A percentile compares a stretch with the other conserved stretches of the same genome.
Evolutionary conservation across 2,797 vertebrate species (phyloP).

Genomic region (Melanogrammus aeglefinus): DNA sequence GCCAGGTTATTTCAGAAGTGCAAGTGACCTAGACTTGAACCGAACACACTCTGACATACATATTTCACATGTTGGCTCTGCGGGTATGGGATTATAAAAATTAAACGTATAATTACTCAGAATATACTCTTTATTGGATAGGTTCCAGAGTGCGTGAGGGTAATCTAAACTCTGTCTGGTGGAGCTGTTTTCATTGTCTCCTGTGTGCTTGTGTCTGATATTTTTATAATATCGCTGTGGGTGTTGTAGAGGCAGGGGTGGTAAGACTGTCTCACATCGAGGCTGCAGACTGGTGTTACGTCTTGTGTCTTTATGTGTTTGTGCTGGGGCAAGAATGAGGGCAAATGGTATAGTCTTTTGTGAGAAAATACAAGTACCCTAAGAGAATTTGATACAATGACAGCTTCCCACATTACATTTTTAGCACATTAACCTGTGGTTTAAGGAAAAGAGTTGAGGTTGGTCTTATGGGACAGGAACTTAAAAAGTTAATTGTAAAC

Average conservation of each 20-base stretch:
- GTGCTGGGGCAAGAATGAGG: neutral
- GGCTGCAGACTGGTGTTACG: slow-evolving; percentile 20
- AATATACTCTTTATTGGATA: slow-evolving; percentile 47
- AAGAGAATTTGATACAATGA: slow-evolving; percentile 19
- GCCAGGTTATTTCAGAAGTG: slow-evolving; percentile 31
- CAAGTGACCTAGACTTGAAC: slow-evolving; percentile 36
- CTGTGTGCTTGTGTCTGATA: slow-evolving; percentile 32
- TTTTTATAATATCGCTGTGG: slow-evolving; percentile 46
- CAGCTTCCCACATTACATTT: neutral
- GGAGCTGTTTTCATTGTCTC: slow-evolving; percentile 30
- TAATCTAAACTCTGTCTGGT: slow-evolving; percentile 38
- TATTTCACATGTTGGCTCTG: slow-evolving; percentile 31
- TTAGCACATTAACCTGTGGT: neutral
- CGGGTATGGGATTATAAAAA: slow-evolving; percentile 36
- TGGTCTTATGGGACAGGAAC: neutral
- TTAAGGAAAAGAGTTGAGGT: neutral
- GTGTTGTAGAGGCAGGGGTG: too few species aligned
- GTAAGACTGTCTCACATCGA: too few species aligned
- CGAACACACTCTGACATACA: slow-evolving; percentile 45
- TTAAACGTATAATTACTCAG: slow-evolving; percentile 43
- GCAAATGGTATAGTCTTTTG: neutral
- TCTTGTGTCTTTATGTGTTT: too few species aligned
- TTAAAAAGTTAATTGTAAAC: neutral
- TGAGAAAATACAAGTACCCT: neutral
- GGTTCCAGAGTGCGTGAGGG: slow-evolving; percentile 23